Base-by-base conservation (phyloP, 2,113 vertebrate species). In the Lamprotornis superbus region DNA sequence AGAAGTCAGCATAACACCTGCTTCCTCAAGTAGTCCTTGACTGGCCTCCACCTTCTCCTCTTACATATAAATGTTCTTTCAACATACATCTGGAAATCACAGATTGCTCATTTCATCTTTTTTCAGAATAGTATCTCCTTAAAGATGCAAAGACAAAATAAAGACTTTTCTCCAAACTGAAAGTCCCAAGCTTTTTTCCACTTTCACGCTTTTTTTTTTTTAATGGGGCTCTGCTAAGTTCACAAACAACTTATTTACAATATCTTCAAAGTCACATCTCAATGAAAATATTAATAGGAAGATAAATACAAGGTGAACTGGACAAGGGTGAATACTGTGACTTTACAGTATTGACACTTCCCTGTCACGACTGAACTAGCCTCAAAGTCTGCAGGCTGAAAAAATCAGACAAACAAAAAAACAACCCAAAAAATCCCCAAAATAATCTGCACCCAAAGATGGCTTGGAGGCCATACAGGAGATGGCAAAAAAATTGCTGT, bases 11-110 rank as follows among this genome's bases (percentile, higher is more conserved):
- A 10, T n/a, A 78, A 69, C 1, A 5, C 12, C 23, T 60, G 37
- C 59, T 81, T 90, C 76, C 52, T 60, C 69, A 69, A 85, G 25
- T 1, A 77, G 35, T 70, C 40, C 28, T 8, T 44, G 65, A 78
- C n/a, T 60, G 61, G 30, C 30, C 33, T 74, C 44, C 27, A 52
- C n/a, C n/a, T 91, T 61, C 37, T 64, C 39, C 40, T 88, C 18
- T 60, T 20, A 46, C 0, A 0, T 12, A 33, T 22, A 42, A 47
- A 56, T 0, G 2, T 40, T 46, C 28, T 50, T 75, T 70, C 50
- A 52, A 69, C 16, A 42, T 4, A 17, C 1, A 40, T 57, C 55
- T 56, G 40, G n/a, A 40, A 73, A 55, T 46, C 18, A 76, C 46
- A 73, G 42, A 70, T 63, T 63, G 18, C 37, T 78, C 40, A 57